Percentiles rank a stretch among this genome's conserved stretches.
phyloP scores from a whole-genome alignment of 1,140 invertebrate species.

The Calephelis virginiensis region DNA sequence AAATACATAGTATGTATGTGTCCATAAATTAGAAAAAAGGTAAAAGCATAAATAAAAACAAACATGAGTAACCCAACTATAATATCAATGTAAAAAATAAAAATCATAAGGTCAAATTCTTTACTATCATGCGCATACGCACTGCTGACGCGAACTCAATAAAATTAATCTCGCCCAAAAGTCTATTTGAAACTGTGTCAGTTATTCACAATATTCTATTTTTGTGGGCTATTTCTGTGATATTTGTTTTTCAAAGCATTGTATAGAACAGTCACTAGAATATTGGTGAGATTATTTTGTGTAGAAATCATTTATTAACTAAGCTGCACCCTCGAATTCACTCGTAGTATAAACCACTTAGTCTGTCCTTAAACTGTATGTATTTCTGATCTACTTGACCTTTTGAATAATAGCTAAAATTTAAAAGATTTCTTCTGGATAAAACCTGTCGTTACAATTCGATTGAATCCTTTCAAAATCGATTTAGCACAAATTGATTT shows the following conservation, averaged over 20 bases:
- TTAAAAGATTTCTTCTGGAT: no score
- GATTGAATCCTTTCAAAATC: no score
- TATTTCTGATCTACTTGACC: no score
- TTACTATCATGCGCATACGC: constrained; percentile 15
- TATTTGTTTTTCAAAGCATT: constrained; percentile 42
- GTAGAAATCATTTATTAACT: constrained; percentile 34
- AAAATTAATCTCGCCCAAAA: constrained; percentile 43
- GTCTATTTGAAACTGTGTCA: constrained; percentile 55
- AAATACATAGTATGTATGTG: no score
- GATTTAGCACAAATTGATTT: no score
- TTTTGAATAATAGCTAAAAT: no score
- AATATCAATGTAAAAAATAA: no score
- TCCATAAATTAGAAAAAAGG: no score
- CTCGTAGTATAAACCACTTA: no score
- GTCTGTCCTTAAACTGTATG: no score
- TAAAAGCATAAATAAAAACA: not conserved
- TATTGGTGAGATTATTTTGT: constrained; percentile 38
- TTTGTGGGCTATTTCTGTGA: constrained; percentile 55
- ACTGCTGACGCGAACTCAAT: constrained; percentile 34
- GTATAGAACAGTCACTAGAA: constrained; percentile 2
- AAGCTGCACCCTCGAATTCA: no score
- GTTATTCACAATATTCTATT: constrained; percentile 58
- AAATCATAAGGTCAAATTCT: not conserved
- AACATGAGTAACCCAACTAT: not conserved
- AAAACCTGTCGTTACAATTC: no score